Evolutionary conservation across 2,797 vertebrate genomes (phyloP).

Genomic region (Takifugu rubripes): DNA sequence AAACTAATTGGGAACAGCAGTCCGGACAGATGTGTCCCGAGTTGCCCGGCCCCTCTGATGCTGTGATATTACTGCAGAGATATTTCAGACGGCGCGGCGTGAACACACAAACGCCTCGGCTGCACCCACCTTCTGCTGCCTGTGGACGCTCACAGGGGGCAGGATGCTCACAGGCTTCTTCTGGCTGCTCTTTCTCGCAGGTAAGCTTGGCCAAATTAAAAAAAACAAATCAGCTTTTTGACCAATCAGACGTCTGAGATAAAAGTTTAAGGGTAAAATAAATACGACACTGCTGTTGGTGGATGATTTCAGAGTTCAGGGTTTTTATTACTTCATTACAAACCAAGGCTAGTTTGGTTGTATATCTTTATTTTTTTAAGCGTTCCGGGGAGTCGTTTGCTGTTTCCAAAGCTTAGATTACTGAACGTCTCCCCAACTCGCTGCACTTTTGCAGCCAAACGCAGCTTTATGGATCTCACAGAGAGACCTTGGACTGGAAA

Average conservation of each 20-base stretch:
- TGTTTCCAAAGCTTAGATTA: too few relatives aligned
- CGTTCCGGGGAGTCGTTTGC: too few relatives aligned
- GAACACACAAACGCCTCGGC: neutral
- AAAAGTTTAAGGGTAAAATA: neutral
- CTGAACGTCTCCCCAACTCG: too few relatives aligned
- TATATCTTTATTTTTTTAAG: too few relatives aligned
- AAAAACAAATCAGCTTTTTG: neutral
- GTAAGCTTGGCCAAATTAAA: constrained; percentile 26
- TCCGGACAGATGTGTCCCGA: neutral
- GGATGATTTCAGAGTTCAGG: too few relatives aligned
- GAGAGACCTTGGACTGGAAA: neutral
- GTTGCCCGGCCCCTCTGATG: constrained; percentile 8
- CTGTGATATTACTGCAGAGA: neutral
- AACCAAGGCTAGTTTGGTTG: too few relatives aligned
- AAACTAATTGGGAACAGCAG: constrained; percentile 19
- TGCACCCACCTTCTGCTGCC: neutral
- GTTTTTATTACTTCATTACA: too few relatives aligned
- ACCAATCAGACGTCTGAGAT: neutral
- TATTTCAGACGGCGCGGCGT: constrained; percentile 2
- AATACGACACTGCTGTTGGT: too few relatives aligned
- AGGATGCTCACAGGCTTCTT: constrained; percentile 24
- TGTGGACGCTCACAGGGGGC: constrained; percentile 2
- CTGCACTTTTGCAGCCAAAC: neutral
- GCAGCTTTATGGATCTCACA: neutral
- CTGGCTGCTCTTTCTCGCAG: constrained; percentile 40